Conservation (phyloP, 2,888 invertebrate genomes). For the Didymodactylos carnosus region DNA sequence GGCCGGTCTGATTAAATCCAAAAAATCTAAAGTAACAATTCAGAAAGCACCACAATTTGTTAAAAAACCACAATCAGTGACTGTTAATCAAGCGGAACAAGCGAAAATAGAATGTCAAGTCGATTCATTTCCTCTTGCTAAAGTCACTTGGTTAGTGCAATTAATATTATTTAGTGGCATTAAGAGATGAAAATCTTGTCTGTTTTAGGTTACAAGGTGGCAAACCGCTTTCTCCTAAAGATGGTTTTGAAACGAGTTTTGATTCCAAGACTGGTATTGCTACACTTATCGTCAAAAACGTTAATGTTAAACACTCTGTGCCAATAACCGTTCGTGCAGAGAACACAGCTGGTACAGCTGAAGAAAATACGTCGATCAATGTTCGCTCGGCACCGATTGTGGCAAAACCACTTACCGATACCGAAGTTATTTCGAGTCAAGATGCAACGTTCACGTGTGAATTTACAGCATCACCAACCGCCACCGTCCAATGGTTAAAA, state of each 20-base stretch:
- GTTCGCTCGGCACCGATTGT: conserved; percentile 13
- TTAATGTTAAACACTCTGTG: not conserved
- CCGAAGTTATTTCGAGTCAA: not conserved
- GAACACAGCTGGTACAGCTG: conserved; percentile 9
- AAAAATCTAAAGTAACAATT: not conserved
- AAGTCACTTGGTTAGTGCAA: conserved; percentile 10
- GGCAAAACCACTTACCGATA: conserved; percentile 1
- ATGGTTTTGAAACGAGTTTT: not conserved
- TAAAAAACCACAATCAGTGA: not conserved
- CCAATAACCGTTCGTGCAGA: not conserved
- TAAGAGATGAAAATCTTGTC: no score
- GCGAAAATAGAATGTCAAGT: not conserved
- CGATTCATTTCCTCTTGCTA: conserved; percentile 4
- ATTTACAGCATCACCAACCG: conserved; percentile 1
- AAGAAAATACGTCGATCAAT: not conserved
- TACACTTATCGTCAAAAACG: not conserved
- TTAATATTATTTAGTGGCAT: conserved; percentile 35
- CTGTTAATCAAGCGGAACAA: not conserved
- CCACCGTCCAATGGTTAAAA: not conserved
- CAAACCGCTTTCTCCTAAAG: conserved; percentile 27
- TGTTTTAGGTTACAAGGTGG: no score
- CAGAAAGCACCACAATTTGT: not conserved
- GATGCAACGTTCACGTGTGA: not conserved
- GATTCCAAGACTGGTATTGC: not conserved
- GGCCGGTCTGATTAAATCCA: not conserved